Percentiles rank a stretch among this genome's conserved stretches.
phyloP scores from a whole-genome alignment of 2,888 invertebrate genomes.

The Thysanoteuthis rhombus region DNA sequence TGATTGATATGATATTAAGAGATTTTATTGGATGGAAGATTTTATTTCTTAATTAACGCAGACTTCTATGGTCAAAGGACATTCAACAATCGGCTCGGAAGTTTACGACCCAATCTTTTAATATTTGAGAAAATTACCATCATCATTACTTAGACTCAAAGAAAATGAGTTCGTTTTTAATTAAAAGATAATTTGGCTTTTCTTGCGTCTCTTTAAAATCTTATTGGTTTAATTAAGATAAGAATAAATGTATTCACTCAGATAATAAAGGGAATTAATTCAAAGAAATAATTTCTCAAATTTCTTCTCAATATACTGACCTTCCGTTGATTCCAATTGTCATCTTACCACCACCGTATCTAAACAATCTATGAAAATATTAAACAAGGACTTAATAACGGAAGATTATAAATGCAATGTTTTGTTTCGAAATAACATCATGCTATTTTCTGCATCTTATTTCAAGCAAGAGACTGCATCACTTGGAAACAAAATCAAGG shows the following conservation, averaged over 20 bases:
- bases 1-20: neutral
- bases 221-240: no score
- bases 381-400: neutral
- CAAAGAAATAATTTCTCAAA: neutral
- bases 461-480: neutral
- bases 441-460: neutral
- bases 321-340: neutral
- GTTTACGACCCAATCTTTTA: neutral
- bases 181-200: no score
- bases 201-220: no score
- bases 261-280: neutral
- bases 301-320: neutral
- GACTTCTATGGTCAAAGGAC: neutral
- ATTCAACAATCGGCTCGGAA: neutral
- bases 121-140: neutral
- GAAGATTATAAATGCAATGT: neutral
- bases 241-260: neutral
- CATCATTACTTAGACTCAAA: no score
- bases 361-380: neutral
- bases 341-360: neutral
- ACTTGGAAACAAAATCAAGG: conserved; percentile 12
- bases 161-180: no score
- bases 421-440: neutral
- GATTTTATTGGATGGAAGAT: neutral
- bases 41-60: neutral